Percentiles rank a stretch among this genome's conserved stretches.
These are phyloP conservation scores for Diploptera punctata DNA, from an alignment of 2,888 invertebrate species.

Conservation along the genomic window DNA sequence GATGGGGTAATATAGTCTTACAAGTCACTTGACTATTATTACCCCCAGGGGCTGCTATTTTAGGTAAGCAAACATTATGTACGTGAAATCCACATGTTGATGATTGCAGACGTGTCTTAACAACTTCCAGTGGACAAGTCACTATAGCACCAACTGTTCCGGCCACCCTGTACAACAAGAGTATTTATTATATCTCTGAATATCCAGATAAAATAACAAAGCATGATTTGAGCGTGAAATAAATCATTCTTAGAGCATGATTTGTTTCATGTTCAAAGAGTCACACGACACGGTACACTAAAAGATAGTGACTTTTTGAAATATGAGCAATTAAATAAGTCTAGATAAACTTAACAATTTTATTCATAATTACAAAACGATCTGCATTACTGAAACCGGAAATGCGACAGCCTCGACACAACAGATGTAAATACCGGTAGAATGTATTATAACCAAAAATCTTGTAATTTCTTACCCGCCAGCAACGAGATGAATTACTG, in stretches of 20 bases:
- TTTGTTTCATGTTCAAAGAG: too few species aligned
- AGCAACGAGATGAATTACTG: slow-evolving; percentile 91
- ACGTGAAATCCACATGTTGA: slow-evolving; percentile 70
- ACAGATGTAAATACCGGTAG: too few species aligned
- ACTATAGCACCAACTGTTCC: slow-evolving; percentile 97
- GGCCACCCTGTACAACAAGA: slow-evolving; percentile 75
- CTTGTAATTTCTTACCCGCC: slow-evolving; percentile 79
- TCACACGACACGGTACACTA: too few species aligned
- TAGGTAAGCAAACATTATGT: slow-evolving; percentile 52
- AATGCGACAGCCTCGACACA: too few species aligned
- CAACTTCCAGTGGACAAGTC: slow-evolving; percentile 97
- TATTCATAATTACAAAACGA: too few species aligned
- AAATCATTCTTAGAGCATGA: too few species aligned
- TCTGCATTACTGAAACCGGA: too few species aligned
- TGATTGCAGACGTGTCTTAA: slow-evolving; percentile 96
- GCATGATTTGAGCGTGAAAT: neutral
- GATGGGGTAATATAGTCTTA: slow-evolving; percentile 63
- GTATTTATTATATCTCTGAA: neutral
- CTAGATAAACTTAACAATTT: too few species aligned
- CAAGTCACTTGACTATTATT: slow-evolving; percentile 59
- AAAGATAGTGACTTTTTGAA: too few species aligned
- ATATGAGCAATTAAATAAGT: too few species aligned
- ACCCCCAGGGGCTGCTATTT: slow-evolving; percentile 53
- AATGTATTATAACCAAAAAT: too few species aligned
- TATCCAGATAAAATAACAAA: neutral